A percentile compares a stretch with the other conserved stretches of the same genome.
These are phyloP conservation scores for Calonectris borealis DNA, from an alignment of 2,113 vertebrate genomes.

Conservation along the genomic window DNA sequence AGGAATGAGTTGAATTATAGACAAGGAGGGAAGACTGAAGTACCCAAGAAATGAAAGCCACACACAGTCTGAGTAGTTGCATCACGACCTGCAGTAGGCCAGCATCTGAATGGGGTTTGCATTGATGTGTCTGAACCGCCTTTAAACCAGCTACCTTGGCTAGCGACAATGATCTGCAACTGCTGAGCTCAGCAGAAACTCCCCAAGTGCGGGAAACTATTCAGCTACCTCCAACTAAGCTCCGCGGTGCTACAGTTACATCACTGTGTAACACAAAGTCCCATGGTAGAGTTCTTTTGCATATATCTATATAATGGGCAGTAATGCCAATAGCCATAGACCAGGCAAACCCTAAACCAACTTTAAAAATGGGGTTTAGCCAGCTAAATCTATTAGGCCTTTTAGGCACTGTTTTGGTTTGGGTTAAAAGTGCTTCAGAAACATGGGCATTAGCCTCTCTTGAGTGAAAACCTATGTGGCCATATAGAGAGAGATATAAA, in stretches of 20 bases:
- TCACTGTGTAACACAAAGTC: not conserved
- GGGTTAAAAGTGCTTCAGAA: not conserved
- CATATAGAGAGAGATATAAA: not conserved
- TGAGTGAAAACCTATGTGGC: not conserved
- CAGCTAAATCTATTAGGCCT: not conserved
- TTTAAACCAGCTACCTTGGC: not conserved
- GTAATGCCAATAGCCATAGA: not conserved
- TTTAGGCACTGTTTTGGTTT: not conserved
- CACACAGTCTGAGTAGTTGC: not conserved
- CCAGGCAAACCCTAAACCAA: not conserved
- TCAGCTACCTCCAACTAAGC: not conserved
- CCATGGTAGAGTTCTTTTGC: not conserved
- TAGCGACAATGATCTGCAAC: not conserved
- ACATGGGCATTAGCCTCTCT: not conserved
- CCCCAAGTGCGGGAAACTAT: not conserved
- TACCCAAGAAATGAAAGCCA: not conserved
- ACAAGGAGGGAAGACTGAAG: not conserved
- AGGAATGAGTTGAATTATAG: not conserved
- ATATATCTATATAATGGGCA: not conserved
- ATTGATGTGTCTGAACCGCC: not conserved
- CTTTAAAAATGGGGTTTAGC: not conserved
- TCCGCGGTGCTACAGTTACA: rapidly evolving
- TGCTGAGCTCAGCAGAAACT: not conserved
- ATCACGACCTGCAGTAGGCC: too few species aligned
- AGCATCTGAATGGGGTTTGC: not conserved